Base-by-base conservation (phyloP, 2,888 invertebrate genomes). In the Drosophila siamana region DNA sequence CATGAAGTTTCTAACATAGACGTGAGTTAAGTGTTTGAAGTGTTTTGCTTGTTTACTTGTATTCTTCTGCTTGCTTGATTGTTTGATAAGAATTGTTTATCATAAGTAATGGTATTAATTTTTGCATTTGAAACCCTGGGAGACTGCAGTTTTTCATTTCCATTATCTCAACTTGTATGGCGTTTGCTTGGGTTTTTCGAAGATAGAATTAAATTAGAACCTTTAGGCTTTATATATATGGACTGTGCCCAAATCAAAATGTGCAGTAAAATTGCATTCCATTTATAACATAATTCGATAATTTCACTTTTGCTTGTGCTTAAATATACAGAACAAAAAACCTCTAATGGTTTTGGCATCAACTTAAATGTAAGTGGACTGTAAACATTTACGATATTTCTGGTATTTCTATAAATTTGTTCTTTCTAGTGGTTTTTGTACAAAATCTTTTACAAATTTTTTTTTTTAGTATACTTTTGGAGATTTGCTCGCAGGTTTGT, bases 111-210 rank as follows among this genome's bases (percentile, higher is more conserved):
- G 57, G 43, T 69, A 24, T 57, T 13, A n/a, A 33, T 33, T 43
- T 69, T 54, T 46, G 62, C 56, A 51, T 64, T 81, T 84, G 86
- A 88, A 84, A 84, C 88, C 84, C 84, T 88, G 46, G 62, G 59
- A 87, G 80, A 82, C 76, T 76, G 85, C 79, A 72, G 69, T 81
- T 69, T 43, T 40, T 41, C 19, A 54, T 51, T 40, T 54, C 61
- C 19, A 46, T 52, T 48, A n/a, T 54, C 43, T 41, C 54, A 43
- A 41, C 41, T 52, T 33, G 15, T 44, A 62, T 72, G 62, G 63
- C 64, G n/a, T 63, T 65, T 24, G 33, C 52, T 64, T 64, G 56
- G 60, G 43, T 64, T 75, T 47, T 54, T 56, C 66, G 82, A 73
- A 71, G 62, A 67, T 69, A 79, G 64, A 74, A 56, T 59, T 48